These are phyloP conservation scores for Pithys albifrons DNA, from an alignment of 2,113 vertebrate genomes.

Conservation along the genomic window DNA sequence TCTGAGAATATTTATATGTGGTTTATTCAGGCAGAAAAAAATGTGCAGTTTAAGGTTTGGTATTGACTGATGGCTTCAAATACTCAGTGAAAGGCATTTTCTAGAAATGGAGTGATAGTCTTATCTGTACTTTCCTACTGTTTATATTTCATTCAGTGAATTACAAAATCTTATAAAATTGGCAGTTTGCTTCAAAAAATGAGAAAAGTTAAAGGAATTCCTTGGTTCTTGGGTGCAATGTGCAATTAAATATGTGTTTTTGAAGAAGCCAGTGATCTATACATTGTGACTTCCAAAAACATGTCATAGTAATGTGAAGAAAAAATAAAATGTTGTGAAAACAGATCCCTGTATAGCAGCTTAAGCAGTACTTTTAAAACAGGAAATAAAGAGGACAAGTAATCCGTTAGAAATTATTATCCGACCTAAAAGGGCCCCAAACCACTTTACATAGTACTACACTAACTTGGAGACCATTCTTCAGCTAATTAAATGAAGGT, in stretches of 20 bases:
- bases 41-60: not conserved
- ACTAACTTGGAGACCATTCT: not conserved
- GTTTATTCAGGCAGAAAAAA: slow-evolving; percentile 45
- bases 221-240: not conserved
- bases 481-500: not conserved
- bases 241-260: not conserved
- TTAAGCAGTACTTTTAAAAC: not conserved
- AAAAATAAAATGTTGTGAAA: not conserved
- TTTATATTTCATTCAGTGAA: slow-evolving; percentile 25
- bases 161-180: not conserved
- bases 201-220: slow-evolving; percentile 20
- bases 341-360: not conserved
- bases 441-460: not conserved
- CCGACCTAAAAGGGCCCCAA: not conserved
- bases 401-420: slow-evolving; percentile 31
- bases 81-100: slow-evolving; percentile 5
- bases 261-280: not conserved
- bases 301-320: not conserved
- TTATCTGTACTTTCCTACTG: slow-evolving; percentile 1
- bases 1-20: slow-evolving; percentile 55
- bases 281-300: not conserved
- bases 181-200: not conserved
- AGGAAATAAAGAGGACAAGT: slow-evolving; percentile 17
- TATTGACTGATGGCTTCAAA: slow-evolving; percentile 13
- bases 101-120: slow-evolving; percentile 35